Evolutionary conservation across 2,113 vertebrate genomes (phyloP), one percentile per base, ranked within the genome.

Genomic region (Phalacrocorax aristotelis): DNA sequence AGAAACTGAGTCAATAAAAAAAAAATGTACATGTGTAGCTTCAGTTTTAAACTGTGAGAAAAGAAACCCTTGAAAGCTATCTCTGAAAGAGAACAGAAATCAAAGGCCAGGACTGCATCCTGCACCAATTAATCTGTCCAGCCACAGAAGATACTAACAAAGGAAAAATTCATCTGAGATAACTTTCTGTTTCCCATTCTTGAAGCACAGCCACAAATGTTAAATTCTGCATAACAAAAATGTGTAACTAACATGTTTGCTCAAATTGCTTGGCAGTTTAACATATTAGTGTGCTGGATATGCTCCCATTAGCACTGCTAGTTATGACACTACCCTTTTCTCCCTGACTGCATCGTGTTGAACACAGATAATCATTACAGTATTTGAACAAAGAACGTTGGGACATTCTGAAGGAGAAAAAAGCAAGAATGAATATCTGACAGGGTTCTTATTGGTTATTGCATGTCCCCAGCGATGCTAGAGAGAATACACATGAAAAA

Each of bases 201-300:
- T 8, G 8, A 57, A 96, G 40, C 64, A 91, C 15, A 13, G 75
- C 32, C 65, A 78, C 4, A 93, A 27, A 82, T 57, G 57, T 57
- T 91, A 91, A 87, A 96, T 90, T 95, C 11, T 80, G 70, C 32
- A 4, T 79, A 96, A 96, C 61, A 90, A 87, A 95, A 97, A 94
- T 6, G 2, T 55, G 21, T 92, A 97, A 94, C 87, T 96, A 95
- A 93, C 25, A 5, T 19, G 57, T 95, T 86, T 95, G 64, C 83
- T 97, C 68, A 72, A 96, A 96, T 15, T 91, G 69, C 94, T 42
- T 36, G 54, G 76, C 91, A 79, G 78, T 51, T 77, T 89, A 87
- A 94, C 91, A 61, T 44, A 87, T 92, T 34, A 93, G 42, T 10
- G 5, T 18, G 70, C 30, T 3, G 3, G 68, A 94, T 42, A 69